phyloP scores from a whole-genome alignment of 2,888 invertebrate species.

The Platycheirus rosarum region DNA sequence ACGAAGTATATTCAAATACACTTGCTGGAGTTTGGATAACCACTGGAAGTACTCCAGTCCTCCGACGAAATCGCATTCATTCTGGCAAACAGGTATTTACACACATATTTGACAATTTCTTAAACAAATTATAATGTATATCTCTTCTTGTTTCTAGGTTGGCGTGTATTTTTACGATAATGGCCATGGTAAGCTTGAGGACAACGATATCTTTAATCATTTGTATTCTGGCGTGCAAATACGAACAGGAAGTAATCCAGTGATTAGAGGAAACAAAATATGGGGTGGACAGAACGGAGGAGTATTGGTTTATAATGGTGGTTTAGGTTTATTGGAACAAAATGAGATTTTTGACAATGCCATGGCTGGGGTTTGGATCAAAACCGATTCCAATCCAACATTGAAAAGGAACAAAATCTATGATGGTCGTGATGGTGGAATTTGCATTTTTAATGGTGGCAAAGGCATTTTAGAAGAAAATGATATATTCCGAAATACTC shows the following conservation, averaged over 20 bases:
- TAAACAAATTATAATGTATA: too few species aligned
- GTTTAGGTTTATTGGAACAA: slow-evolving; percentile 97
- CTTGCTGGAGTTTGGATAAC: slow-evolving; percentile 93
- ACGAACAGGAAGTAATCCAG: slow-evolving; percentile 98
- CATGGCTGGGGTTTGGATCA: slow-evolving; percentile 99
- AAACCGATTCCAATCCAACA: slow-evolving; percentile 99
- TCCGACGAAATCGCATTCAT: slow-evolving; percentile 98
- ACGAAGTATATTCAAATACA: slow-evolving; percentile 88
- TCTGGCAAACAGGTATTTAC: slow-evolving; percentile 97
- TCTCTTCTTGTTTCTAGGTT: slow-evolving; percentile 79
- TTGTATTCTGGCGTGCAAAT: slow-evolving; percentile 99
- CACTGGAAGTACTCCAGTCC: slow-evolving; percentile 96
- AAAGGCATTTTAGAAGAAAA: slow-evolving; percentile 87
- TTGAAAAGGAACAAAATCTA: slow-evolving; percentile 98
- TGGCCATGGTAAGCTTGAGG: slow-evolving; percentile 98
- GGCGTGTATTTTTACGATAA: slow-evolving; percentile 99
- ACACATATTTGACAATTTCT: too few species aligned
- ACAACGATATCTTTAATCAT: slow-evolving; percentile 99
- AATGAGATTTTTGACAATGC: slow-evolving; percentile 99
- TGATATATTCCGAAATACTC: slow-evolving; percentile 91
- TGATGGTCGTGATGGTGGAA: slow-evolving; percentile 98
- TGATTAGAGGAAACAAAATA: slow-evolving; percentile 98
- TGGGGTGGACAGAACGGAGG: slow-evolving; percentile 99
- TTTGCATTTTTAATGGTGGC: slow-evolving; percentile 99
- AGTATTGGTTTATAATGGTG: slow-evolving; percentile 98